Conservation (phyloP, 1,140 invertebrate species). For the Holotrichia oblita region DNA sequence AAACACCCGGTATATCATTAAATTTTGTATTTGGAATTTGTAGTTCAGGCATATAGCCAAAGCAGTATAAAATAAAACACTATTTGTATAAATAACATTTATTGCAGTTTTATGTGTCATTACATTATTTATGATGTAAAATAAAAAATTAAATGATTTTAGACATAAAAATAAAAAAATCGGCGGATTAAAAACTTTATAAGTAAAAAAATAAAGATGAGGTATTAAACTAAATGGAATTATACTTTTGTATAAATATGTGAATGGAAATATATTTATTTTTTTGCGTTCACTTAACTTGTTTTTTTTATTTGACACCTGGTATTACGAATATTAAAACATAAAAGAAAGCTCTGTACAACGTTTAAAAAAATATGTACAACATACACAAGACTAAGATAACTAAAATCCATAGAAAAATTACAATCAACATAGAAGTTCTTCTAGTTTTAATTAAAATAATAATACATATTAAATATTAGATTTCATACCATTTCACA, state of each 20-base stretch:
- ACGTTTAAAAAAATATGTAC: constrained; percentile 16
- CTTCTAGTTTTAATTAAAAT: background rate
- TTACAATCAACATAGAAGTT: background rate
- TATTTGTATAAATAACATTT: constrained; percentile 31
- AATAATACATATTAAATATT: constrained; percentile 31
- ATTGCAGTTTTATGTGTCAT: constrained; percentile 27
- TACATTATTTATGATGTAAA: constrained; percentile 2
- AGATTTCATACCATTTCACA: constrained; percentile 34
- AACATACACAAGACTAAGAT: background rate
- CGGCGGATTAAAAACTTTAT: background rate
- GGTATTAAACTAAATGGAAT: constrained; percentile 36
- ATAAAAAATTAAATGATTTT: constrained; percentile 6
- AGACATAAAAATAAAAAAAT: background rate
- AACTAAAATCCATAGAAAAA: background rate
- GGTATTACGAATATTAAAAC: background rate
- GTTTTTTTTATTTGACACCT: background rate
- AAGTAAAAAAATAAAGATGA: constrained; percentile 29
- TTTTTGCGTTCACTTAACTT: background rate
- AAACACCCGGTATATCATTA: too few species aligned
- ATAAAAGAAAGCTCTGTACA: constrained; percentile 12
- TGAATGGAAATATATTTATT: background rate
- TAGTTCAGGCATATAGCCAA: too few species aligned
- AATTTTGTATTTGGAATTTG: background rate
- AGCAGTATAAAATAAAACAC: background rate
- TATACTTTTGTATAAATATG: background rate